Evolutionary conservation across 1,140 invertebrate species (phyloP), one percentile per base, ranked within the genome.

Genomic region (Reticulitermes speratus): DNA sequence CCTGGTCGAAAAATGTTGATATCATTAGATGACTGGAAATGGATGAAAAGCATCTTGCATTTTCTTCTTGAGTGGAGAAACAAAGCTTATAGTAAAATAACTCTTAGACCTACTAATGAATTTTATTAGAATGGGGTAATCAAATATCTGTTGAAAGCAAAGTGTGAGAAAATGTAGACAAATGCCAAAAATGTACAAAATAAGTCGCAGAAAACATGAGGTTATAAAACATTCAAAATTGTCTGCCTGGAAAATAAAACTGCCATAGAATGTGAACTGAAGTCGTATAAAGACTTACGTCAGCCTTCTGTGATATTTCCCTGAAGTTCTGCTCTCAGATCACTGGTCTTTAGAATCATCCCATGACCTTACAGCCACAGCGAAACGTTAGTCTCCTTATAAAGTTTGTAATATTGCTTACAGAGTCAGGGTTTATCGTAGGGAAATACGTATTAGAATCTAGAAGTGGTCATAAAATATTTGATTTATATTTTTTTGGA

Each of bases 141-240:
- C 55, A 19, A 59, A 59, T 59, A 25, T n/a, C 25, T 75, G n/a
- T 75, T 25, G n/a, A 75, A n/a, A n/a, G 65, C 14, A 75, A 75
- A 75, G 25, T 75, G 9, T 75, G 25, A 75, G 25, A 75, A 75
- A n/a, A 55, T 25, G 65, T 75, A 75, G 65, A 75, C 65, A 30
- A 2, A 30, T 25, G 7, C 65, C 14, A 30, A 9, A 25, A 16
- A 2, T n/a, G n/a, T 30, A 75, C 2, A 75, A 75, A 75, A 75
- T 14, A 14, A 30, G 65, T n/a, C 25, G 25, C 3, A n/a, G n/a
- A 11, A 6, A 30, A 75, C 65, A 25, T 30, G 5, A 75, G 9
- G 65, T 75, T 75, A 25, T 75, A 21, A 75, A 75, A 75, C 65
- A 75, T 75, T 75, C 65, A 30, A 75, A 75, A 75, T 30, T 75